Evolutionary conservation across 2,888 invertebrate species (phyloP).

Genomic region (Ormyrus pomaceus): DNA sequence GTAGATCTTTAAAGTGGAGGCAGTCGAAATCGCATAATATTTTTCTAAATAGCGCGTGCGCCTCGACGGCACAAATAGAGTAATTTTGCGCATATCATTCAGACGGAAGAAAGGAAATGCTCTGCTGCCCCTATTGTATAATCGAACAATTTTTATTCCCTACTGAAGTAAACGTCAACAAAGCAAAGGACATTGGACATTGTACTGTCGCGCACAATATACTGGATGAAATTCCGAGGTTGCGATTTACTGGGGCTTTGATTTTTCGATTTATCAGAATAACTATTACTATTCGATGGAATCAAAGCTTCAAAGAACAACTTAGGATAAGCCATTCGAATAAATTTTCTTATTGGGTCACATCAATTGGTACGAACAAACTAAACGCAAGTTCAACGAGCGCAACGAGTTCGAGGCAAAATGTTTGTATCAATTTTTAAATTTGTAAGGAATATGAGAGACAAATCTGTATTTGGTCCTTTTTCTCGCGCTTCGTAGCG

Average conservation of each 20-base stretch:
- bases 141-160: constrained; percentile 42
- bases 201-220: constrained; percentile 25
- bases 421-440: constrained; percentile 29
- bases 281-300: constrained; percentile 6
- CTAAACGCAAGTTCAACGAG: constrained; percentile 16
- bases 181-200: constrained; percentile 47
- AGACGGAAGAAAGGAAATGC: constrained; percentile 30
- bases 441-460: constrained; percentile 5
- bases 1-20: constrained; percentile 38
- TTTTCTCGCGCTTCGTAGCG: constrained; percentile 4
- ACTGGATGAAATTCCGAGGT: constrained; percentile 6
- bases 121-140: constrained; percentile 29
- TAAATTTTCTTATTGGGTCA: constrained; percentile 38
- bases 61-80: constrained; percentile 45
- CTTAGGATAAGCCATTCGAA: constrained; percentile 1
- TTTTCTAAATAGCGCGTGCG: constrained; percentile 62
- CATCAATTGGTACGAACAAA: constrained; percentile 23
- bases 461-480: not conserved
- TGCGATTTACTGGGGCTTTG: not conserved
- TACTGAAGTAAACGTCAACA: not conserved
- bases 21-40: constrained; percentile 65
- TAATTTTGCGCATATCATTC: constrained; percentile 53
- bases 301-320: constrained; percentile 6
- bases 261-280: constrained; percentile 24
- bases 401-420: constrained; percentile 2